Evolutionary conservation across 2,888 invertebrate genomes (phyloP).

Genomic region (Frankliniella intonsa): DNA sequence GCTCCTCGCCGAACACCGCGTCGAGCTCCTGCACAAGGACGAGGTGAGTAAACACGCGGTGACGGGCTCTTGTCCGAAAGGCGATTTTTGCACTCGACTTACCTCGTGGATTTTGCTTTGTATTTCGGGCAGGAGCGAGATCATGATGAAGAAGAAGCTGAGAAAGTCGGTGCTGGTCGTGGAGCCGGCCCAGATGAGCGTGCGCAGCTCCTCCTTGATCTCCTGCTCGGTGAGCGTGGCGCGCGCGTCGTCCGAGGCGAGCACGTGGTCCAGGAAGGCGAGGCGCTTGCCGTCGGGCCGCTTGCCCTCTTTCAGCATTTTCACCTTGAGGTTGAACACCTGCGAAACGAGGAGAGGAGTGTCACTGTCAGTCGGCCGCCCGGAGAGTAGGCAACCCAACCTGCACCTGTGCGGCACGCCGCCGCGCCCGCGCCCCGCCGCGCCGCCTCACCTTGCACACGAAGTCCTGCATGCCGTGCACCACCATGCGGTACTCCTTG

Average conservation of each 20-base stretch:
- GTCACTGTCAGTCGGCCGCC: background rate
- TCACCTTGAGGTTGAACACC: background rate
- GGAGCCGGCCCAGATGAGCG: background rate
- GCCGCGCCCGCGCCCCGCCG: too few relatives aligned
- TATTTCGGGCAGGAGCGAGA: background rate
- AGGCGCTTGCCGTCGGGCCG: background rate
- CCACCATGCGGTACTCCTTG: background rate
- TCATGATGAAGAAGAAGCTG: slow-evolving; percentile 1
- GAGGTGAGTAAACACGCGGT: too few relatives aligned
- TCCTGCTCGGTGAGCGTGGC: background rate
- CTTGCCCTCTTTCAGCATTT: background rate
- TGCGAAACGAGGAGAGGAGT: background rate
- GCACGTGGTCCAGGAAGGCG: slow-evolving; percentile 1
- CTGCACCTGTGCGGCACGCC: background rate
- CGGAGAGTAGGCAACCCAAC: background rate
- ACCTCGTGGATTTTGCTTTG: slow-evolving; percentile 5
- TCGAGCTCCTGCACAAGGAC: background rate
- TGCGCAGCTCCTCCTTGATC: background rate
- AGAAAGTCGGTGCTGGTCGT: background rate
- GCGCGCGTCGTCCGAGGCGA: background rate
- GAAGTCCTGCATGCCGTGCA: background rate
- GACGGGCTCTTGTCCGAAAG: too few relatives aligned
- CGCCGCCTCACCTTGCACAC: background rate
- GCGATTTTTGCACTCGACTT: background rate
- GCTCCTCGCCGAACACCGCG: background rate